These are phyloP conservation scores for Callipepla californica DNA, from an alignment of 2,113 vertebrate species.

Conservation along the genomic window DNA sequence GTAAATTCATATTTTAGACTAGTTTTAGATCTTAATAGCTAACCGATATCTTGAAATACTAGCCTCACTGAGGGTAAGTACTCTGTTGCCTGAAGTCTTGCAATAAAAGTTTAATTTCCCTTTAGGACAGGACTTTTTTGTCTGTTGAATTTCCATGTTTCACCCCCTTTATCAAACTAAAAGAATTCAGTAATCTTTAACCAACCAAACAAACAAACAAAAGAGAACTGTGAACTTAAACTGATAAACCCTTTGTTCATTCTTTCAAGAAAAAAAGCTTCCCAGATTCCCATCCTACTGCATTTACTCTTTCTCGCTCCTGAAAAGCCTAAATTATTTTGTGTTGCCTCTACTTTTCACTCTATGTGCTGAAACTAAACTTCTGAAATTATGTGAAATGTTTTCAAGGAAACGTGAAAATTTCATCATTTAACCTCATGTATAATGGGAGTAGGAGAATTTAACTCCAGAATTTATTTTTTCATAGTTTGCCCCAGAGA, in stretches of 20 bases:
- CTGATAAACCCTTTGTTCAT: background rate
- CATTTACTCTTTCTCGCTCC: background rate
- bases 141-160: background rate
- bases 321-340: background rate
- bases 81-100: background rate
- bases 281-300: background rate
- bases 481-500: background rate
- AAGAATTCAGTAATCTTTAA: background rate
- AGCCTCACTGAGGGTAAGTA: background rate
- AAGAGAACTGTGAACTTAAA: background rate
- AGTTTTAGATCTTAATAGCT: background rate
- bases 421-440: background rate
- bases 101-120: background rate
- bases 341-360: background rate
- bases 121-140: background rate
- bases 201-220: background rate
- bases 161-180: background rate
- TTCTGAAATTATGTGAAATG: background rate
- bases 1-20: background rate
- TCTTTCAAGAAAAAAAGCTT: background rate
- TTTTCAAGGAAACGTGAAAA: slow-evolving; percentile 9
- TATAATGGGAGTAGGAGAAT: background rate
- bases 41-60: background rate
- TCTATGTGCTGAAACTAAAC: background rate
- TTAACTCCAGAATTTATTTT: background rate